These are phyloP conservation scores for Mystacornis crossleyi DNA, from an alignment of 2,113 vertebrate species.

Conservation along the genomic window DNA sequence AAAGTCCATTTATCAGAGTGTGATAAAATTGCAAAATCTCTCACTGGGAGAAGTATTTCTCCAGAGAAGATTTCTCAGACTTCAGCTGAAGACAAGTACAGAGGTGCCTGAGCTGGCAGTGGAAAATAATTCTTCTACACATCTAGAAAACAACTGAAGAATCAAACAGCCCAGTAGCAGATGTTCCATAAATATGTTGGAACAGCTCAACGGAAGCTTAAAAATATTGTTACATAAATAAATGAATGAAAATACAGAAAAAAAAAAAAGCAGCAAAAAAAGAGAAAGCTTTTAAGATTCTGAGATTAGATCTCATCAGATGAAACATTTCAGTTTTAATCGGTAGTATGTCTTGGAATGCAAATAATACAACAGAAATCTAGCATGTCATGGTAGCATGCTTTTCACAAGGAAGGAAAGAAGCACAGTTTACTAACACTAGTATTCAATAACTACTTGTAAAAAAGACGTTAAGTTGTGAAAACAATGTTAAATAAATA, in stretches of 20 bases:
- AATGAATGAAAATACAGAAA: not conserved
- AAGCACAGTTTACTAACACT: not conserved
- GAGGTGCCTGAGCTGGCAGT: not conserved
- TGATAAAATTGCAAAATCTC: not conserved
- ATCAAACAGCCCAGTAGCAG: not conserved
- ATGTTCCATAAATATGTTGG: not conserved
- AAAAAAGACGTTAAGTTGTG: not conserved
- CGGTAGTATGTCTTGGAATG: not conserved
- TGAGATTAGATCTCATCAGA: not conserved
- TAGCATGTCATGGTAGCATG: too few species aligned
- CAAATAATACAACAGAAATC: not conserved
- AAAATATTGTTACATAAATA: not conserved
- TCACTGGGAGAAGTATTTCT: not conserved
- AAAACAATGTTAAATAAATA: not conserved
- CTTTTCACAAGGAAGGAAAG: not conserved
- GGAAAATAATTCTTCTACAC: not conserved
- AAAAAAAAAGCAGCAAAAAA: rapidly evolving
- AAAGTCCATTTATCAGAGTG: not conserved
- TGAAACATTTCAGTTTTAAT: not conserved
- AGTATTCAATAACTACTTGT: not conserved
- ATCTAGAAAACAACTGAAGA: not conserved
- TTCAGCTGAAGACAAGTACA: not conserved
- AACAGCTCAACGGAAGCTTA: not conserved
- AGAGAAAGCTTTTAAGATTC: not conserved
- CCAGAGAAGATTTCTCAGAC: not conserved